Percentiles rank a stretch among this genome's conserved stretches.
These are phyloP conservation scores for Pungitius pungitius DNA, from an alignment of 2,113 vertebrate species.

Conservation along the genomic window DNA sequence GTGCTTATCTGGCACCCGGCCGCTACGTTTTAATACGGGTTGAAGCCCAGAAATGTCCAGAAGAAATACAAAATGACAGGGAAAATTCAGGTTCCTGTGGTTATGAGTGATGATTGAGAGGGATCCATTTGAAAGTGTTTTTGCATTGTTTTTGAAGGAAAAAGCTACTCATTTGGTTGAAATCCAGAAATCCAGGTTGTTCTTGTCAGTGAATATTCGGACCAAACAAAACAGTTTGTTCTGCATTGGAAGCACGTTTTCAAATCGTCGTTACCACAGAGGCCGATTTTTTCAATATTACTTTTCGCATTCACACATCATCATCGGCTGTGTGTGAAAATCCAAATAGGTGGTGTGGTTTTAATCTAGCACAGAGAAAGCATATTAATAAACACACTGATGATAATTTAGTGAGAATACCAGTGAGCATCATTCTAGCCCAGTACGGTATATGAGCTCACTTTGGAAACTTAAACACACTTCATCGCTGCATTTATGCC, in stretches of 20 bases:
- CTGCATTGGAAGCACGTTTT: neutral
- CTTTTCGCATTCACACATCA: neutral
- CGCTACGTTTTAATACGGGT: neutral
- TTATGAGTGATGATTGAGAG: neutral
- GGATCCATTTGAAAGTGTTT: neutral
- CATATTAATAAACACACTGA: constrained; percentile 44
- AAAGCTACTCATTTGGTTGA: neutral
- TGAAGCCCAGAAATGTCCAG: too few species aligned
- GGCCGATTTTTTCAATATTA: neutral
- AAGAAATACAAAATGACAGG: neutral
- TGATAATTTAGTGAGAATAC: constrained; percentile 33
- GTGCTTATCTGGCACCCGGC: neutral
- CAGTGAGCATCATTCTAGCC: constrained; percentile 26
- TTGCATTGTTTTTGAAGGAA: neutral
- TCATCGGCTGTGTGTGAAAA: constrained; percentile 28
- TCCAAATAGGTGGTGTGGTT: constrained; percentile 32
- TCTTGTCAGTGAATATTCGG: neutral
- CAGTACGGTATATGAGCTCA: constrained; percentile 39
- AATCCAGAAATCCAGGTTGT: neutral
- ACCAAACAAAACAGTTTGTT: neutral
- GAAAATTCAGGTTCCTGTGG: too few species aligned
- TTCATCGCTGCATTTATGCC: constrained; percentile 36
- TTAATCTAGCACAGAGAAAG: constrained; percentile 38
- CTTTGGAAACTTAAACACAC: constrained; percentile 52
- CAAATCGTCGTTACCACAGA: neutral